Evolutionary conservation across 2,113 vertebrate species (phyloP).

Genomic region (Malurus alboscapulatus): DNA sequence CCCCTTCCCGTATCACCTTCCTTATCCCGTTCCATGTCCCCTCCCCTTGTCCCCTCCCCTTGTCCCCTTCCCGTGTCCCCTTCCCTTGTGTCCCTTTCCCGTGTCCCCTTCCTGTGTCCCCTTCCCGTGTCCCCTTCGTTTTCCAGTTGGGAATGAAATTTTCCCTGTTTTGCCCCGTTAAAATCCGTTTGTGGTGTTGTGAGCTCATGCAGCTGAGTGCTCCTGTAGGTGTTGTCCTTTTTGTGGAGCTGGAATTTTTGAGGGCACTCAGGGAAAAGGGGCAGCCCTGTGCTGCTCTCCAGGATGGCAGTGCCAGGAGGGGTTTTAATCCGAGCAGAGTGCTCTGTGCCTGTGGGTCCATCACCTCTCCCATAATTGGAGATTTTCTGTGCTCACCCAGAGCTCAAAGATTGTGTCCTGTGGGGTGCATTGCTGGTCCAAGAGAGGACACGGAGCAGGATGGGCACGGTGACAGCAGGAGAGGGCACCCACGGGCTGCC

Average conservation of each 20-base stretch:
- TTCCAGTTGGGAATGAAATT: background rate
- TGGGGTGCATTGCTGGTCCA: rapidly evolving
- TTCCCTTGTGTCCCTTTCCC: background rate
- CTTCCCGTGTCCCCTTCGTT: background rate
- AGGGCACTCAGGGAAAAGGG: background rate
- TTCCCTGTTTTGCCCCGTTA: background rate
- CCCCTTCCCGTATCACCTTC: no score
- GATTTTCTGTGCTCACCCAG: background rate
- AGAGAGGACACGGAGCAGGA: no score
- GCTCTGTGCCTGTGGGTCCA: background rate
- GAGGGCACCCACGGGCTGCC: constrained; percentile 13
- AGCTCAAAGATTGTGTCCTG: background rate
- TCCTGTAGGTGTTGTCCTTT: background rate
- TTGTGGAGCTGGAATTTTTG: background rate
- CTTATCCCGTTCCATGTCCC: no score
- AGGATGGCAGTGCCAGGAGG: background rate
- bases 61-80: background rate
- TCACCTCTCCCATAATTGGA: background rate
- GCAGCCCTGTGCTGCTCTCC: rapidly evolving
- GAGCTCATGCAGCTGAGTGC: background rate
- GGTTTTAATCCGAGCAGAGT: background rate
- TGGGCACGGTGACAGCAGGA: background rate
- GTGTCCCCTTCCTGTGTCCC: no score
- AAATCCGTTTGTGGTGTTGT: background rate
- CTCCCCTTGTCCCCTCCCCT: background rate